phyloP scores from a whole-genome alignment of 2,888 invertebrate genomes.

The Nephrotoma flavescens region DNA sequence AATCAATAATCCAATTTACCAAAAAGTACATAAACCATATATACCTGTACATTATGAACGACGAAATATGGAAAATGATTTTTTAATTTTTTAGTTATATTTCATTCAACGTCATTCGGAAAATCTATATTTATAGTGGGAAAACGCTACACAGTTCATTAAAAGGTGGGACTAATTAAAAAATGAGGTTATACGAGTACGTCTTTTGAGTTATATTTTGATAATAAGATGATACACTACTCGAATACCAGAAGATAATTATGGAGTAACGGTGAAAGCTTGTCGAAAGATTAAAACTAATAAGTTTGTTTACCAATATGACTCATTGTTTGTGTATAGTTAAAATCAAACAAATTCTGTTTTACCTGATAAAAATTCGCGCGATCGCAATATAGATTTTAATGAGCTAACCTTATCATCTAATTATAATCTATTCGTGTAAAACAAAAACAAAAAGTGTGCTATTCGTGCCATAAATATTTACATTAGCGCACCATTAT shows the following conservation, averaged over 20 bases:
- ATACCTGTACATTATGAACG: neutral
- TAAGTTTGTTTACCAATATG: neutral
- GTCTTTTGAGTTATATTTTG: neutral
- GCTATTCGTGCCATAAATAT: neutral
- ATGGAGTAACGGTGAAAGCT: neutral
- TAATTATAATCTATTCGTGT: neutral
- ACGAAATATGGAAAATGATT: neutral
- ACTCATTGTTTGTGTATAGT: neutral
- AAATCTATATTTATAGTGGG: neutral
- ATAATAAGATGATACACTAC: neutral
- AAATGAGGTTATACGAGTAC: neutral
- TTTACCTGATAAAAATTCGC: neutral
- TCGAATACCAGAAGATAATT: too few relatives aligned
- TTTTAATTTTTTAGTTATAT: neutral
- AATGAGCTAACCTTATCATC: neutral
- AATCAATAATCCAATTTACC: neutral
- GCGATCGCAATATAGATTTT: neutral
- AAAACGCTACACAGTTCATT: neutral
- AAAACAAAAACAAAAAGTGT: neutral
- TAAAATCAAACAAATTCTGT: neutral
- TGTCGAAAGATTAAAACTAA: neutral
- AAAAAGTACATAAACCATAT: neutral
- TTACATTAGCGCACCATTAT: neutral
- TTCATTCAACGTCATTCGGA: neutral
- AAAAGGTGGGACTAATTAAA: neutral